Percentiles rank a stretch among this genome's conserved stretches.
These are phyloP conservation scores for Atlantisia rogersi DNA, from an alignment of 2,113 vertebrate species.

Conservation along the genomic window DNA sequence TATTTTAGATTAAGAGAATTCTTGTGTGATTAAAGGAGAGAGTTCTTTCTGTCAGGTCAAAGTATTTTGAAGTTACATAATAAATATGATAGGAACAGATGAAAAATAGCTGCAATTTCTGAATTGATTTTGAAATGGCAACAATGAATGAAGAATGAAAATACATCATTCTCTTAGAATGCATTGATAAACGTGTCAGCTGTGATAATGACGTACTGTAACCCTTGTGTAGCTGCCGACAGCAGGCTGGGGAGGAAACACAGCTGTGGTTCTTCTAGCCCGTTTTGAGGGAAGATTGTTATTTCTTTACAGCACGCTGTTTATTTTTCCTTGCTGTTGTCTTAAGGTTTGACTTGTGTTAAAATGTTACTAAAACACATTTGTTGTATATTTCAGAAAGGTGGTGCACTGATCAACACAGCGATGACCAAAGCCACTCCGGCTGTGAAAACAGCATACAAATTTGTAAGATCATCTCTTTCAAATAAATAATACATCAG, in stretches of 20 bases:
- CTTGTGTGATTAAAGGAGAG: not conserved
- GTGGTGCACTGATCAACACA: conserved; percentile 89
- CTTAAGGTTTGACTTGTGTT: not conserved
- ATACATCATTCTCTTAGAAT: conserved; percentile 54
- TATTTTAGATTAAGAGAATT: conserved; percentile 24
- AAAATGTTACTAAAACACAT: not conserved
- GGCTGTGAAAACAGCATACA: conserved; percentile 82
- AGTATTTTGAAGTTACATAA: not conserved
- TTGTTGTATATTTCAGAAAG: conserved; percentile 82
- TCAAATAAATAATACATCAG: not conserved
- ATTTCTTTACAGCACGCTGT: not conserved
- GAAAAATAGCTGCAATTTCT: not conserved
- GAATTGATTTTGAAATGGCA: conserved; percentile 15
- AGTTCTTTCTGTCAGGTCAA: not conserved
- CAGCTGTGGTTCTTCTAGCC: conserved; percentile 43
- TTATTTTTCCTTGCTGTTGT: not conserved
- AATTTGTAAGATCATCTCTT: conserved; percentile 79
- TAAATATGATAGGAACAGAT: not conserved
- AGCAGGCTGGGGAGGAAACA: conserved; percentile 41
- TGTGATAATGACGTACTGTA: conserved; percentile 41
- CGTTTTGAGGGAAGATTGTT: not conserved
- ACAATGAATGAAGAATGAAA: not conserved
- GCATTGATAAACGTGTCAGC: conserved; percentile 67
- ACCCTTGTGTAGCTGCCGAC: conserved; percentile 52
- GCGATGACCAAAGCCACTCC: conserved; percentile 92